These are phyloP conservation scores for Varecia variegata DNA, from an alignment of 2,797 vertebrate genomes.

Conservation along the genomic window DNA sequence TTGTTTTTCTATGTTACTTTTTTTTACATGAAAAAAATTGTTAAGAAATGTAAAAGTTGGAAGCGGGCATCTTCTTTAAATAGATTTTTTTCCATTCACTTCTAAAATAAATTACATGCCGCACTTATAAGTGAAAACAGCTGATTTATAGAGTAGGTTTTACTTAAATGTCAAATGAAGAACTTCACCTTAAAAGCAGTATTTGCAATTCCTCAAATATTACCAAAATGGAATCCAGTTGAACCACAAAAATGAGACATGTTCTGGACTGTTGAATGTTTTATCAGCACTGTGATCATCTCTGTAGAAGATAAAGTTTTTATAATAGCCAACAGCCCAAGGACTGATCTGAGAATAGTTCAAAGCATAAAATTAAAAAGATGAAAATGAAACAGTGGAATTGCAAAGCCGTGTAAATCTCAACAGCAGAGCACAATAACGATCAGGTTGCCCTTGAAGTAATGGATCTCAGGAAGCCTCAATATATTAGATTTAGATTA, in stretches of 20 bases:
- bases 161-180: conserved; percentile 23
- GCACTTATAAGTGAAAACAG: conserved; percentile 61
- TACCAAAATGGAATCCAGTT: neutral
- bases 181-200: conserved; percentile 29
- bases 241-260: conserved; percentile 5
- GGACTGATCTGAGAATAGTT: conserved; percentile 11
- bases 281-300: neutral
- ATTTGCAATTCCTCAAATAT: neutral
- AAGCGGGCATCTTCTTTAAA: conserved; percentile 11
- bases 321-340: neutral
- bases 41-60: neutral
- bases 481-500: neutral
- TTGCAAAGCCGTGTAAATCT: neutral
- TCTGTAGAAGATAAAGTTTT: neutral
- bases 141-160: neutral
- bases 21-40: conserved; percentile 26
- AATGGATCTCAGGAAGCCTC: neutral
- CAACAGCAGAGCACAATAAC: neutral
- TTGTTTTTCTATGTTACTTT: neutral
- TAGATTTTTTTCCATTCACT: conserved; percentile 21
- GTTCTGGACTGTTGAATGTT: neutral
- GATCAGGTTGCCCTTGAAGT: neutral
- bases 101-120: conserved; percentile 47
- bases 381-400: neutral
- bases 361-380: neutral